phyloP scores from a whole-genome alignment of 2,888 invertebrate genomes.

The Pammene aurita region DNA sequence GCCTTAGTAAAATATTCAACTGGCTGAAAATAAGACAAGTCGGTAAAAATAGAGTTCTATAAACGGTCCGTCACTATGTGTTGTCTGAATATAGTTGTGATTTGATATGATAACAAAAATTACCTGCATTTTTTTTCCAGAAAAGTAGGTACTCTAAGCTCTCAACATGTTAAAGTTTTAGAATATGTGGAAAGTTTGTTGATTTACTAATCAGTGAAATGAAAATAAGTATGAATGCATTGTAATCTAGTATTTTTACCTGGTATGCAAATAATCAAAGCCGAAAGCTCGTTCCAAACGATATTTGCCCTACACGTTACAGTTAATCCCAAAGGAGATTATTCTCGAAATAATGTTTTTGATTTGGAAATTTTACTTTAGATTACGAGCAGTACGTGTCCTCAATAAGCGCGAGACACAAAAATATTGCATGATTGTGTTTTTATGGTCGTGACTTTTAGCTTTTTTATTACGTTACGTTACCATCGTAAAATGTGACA shows the following conservation, averaged over 20 bases:
- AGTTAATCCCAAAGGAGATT: conserved; percentile 39
- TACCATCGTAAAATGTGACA: not conserved
- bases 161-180: no score
- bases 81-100: no score
- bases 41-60: no score
- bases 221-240: no score
- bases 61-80: no score
- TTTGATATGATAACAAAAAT: no score
- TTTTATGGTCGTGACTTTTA: conserved; percentile 8
- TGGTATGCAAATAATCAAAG: conserved; percentile 10
- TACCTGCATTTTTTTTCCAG: no score
- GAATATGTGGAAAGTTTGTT: no score
- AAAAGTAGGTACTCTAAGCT: no score
- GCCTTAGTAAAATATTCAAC: no score
- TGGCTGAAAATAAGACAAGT: no score
- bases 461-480: not conserved
- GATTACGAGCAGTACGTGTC: conserved; percentile 38
- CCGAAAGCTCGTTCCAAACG: not conserved
- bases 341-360: conserved; percentile 39
- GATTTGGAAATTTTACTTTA: conserved; percentile 39
- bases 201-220: no score
- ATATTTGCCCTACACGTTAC: conserved; percentile 22
- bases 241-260: conserved; percentile 5
- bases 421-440: conserved; percentile 20
- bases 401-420: conserved; percentile 17